These are phyloP conservation scores for Vanessa cardui DNA, from an alignment of 2,888 invertebrate species.

Conservation along the genomic window DNA sequence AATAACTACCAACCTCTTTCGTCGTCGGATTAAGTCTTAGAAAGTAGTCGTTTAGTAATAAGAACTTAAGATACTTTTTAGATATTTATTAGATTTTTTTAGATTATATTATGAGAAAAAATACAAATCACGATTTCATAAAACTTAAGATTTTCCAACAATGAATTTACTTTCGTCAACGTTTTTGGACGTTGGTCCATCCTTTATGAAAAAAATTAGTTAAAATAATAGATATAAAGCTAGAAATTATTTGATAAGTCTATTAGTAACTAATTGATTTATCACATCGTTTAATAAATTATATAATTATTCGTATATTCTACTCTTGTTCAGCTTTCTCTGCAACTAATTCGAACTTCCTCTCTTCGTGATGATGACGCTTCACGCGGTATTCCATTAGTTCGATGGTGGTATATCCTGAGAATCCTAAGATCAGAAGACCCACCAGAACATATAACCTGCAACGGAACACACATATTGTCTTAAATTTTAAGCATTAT, in stretches of 20 bases:
- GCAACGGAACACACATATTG: constrained; percentile 36
- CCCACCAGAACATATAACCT: constrained; percentile 87
- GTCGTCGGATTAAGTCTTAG: too few species aligned
- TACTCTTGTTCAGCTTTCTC: constrained; percentile 56
- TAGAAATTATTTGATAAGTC: too few species aligned
- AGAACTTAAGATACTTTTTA: too few species aligned
- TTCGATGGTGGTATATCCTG: constrained; percentile 89
- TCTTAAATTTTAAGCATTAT: not conserved
- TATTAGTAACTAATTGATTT: too few species aligned
- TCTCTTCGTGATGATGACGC: constrained; percentile 63
- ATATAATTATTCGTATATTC: not conserved
- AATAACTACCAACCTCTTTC: too few species aligned
- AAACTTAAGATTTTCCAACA: not conserved
- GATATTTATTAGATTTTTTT: too few species aligned
- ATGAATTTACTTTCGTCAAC: too few species aligned
- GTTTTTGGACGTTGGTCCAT: too few species aligned
- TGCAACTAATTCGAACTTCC: constrained; percentile 70
- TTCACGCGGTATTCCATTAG: constrained; percentile 76
- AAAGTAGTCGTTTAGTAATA: too few species aligned
- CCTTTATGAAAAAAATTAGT: too few species aligned
- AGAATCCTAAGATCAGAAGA: constrained; percentile 87
- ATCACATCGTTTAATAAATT: too few species aligned
- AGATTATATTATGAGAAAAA: not conserved
- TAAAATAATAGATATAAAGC: too few species aligned
- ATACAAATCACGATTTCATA: not conserved